Percentiles rank a stretch among this genome's conserved stretches.
Evolutionary conservation across 2,888 invertebrate species (phyloP).

Genomic region (Xestobium rufovillosum): DNA sequence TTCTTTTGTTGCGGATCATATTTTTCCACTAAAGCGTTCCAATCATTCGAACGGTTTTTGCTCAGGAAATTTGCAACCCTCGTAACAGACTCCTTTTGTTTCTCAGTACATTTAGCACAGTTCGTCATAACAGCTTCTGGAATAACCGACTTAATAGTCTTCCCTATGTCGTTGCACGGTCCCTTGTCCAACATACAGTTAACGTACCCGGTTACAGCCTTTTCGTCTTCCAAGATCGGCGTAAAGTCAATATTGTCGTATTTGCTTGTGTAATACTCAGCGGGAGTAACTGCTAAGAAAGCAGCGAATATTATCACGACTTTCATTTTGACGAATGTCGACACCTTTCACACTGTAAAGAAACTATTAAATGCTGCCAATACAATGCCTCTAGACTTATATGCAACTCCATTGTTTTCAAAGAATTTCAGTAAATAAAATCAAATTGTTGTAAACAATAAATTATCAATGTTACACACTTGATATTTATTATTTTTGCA

Average conservation of each 20-base stretch:
- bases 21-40: constrained; percentile 50
- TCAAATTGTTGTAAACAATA: no score
- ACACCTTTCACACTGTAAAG: no score
- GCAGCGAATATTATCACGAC: constrained; percentile 8
- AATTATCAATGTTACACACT: no score
- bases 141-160: constrained; percentile 43
- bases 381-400: no score
- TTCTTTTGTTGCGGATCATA: no score
- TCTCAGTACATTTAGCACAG: constrained; percentile 54
- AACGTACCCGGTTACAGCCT: constrained; percentile 13
- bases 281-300: constrained; percentile 11
- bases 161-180: constrained; percentile 36
- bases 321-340: no score
- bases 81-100: constrained; percentile 54
- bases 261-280: constrained; percentile 17
- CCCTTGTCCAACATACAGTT: constrained; percentile 16
- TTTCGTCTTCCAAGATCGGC: constrained; percentile 11
- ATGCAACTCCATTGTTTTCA: no score
- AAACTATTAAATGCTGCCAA: no score
- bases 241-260: constrained; percentile 18
- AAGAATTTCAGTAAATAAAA: no score
- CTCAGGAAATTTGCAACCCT: constrained; percentile 55
- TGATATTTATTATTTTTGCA: no score
- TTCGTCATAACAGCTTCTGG: constrained; percentile 58
- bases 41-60: constrained; percentile 52